These are phyloP conservation scores for Andrena haemorrhoa DNA, from an alignment of 2,888 invertebrate species.

Conservation along the genomic window DNA sequence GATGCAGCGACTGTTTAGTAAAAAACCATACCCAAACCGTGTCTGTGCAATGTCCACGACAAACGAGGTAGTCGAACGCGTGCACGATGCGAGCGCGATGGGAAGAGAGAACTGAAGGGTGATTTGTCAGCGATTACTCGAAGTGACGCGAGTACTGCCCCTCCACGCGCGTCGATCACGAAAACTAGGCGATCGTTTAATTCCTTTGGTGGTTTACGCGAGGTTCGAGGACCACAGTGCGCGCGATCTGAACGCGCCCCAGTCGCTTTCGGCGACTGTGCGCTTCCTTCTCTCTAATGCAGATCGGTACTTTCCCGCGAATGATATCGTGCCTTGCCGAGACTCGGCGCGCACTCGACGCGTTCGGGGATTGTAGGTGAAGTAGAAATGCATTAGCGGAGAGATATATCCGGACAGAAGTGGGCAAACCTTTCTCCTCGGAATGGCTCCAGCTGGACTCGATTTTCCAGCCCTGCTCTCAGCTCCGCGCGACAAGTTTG, in stretches of 20 bases:
- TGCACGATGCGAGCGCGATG: conserved; percentile 72
- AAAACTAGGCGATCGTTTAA: conserved; percentile 24
- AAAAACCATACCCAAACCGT: conserved; percentile 72
- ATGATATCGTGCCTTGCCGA: conserved; percentile 3
- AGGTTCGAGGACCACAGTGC: background rate
- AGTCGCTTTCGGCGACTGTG: background rate
- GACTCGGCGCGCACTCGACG: background rate
- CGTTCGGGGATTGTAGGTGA: background rate
- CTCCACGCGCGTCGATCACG: background rate
- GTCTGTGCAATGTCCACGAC: conserved; percentile 78
- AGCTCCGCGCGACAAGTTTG: background rate
- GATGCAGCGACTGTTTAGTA: conserved; percentile 67
- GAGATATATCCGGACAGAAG: conserved; percentile 26
- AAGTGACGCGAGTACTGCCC: background rate
- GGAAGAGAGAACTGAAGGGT: background rate
- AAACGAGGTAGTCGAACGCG: conserved; percentile 74
- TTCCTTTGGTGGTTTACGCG: background rate
- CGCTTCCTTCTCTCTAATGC: background rate
- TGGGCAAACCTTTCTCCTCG: conserved; percentile 5
- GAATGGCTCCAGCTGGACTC: background rate
- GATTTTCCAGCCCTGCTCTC: background rate
- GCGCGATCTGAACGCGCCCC: conserved; percentile 1
- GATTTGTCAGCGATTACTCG: conserved; percentile 40
- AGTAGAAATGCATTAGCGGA: conserved; percentile 13
- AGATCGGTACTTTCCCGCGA: background rate